A percentile compares a stretch with the other conserved stretches of the same genome.
Evolutionary conservation across 1,140 invertebrate genomes (phyloP).

Genomic region (Anastatus disparis): DNA sequence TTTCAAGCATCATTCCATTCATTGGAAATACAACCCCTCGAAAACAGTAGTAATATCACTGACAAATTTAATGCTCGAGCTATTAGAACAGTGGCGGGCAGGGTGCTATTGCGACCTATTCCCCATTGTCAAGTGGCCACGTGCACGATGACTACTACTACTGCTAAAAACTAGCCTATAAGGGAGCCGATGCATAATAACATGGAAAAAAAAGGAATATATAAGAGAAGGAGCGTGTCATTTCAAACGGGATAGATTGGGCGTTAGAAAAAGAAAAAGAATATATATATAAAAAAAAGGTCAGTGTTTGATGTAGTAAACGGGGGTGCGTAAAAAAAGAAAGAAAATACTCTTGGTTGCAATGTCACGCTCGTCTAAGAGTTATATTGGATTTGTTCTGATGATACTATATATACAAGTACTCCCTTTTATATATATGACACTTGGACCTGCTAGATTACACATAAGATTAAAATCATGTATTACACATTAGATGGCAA

Average conservation of each 20-base stretch:
- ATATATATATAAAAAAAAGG: no score
- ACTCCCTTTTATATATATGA: no score
- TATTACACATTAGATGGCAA: slow-evolving; percentile 29
- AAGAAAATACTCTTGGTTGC: slow-evolving; percentile 13
- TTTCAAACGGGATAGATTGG: no score
- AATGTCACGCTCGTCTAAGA: slow-evolving; percentile 59
- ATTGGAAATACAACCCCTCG: slow-evolving; percentile 32
- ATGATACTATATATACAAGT: no score
- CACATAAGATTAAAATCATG: slow-evolving; percentile 59
- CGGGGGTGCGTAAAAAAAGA: slow-evolving; percentile 28
- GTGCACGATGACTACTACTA: slow-evolving; percentile 52
- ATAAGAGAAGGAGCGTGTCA: slow-evolving; percentile 11
- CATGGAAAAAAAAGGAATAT: background rate
- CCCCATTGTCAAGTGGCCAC: slow-evolving; percentile 63
- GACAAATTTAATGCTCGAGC: slow-evolving; percentile 65
- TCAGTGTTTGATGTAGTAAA: no score
- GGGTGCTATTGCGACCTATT: slow-evolving; percentile 29
- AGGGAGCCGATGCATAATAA: background rate
- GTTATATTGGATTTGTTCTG: slow-evolving; percentile 63
- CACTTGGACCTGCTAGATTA: slow-evolving; percentile 59
- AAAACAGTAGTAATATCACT: slow-evolving; percentile 57
- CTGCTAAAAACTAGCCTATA: background rate
- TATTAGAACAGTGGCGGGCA: slow-evolving; percentile 63
- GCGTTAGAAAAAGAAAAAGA: no score
- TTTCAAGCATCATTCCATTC: slow-evolving; percentile 57